A percentile compares a stretch with the other conserved stretches of the same genome.
phyloP scores from a whole-genome alignment of 2,888 invertebrate genomes.

The Axea sp. region DNA sequence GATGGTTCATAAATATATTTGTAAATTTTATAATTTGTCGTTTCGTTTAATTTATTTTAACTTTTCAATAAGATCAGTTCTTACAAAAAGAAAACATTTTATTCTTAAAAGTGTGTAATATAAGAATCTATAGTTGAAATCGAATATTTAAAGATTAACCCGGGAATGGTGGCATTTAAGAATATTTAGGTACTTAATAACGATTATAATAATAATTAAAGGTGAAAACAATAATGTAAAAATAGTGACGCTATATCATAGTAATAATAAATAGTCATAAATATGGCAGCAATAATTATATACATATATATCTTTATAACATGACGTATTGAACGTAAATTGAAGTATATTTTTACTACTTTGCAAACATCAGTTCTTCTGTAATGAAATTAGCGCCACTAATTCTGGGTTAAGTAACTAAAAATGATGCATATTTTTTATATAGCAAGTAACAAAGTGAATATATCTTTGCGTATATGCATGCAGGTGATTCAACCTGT shows the following conservation, averaged over 20 bases:
- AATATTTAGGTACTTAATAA: no score
- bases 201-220: conserved; percentile 1
- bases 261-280: conserved; percentile 5
- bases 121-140: conserved; percentile 20
- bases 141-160: conserved; percentile 34
- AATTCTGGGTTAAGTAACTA: conserved; percentile 42
- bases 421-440: conserved; percentile 50
- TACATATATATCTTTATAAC: conserved; percentile 29
- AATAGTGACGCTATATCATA: no score
- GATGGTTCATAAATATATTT: conserved; percentile 33
- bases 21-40: conserved; percentile 24
- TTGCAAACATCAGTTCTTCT: conserved; percentile 19
- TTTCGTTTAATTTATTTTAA: conserved; percentile 14
- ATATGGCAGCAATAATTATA: neutral
- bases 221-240: no score
- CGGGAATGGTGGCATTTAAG: conserved; percentile 29
- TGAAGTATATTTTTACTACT: conserved; percentile 50
- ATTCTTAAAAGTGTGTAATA: conserved; percentile 34
- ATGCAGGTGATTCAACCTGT: conserved; percentile 25
- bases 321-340: conserved; percentile 24
- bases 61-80: conserved; percentile 3
- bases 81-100: conserved; percentile 5
- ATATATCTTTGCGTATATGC: conserved; percentile 33
- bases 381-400: conserved; percentile 29
- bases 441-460: conserved; percentile 32